Base-by-base conservation (phyloP, 2,113 vertebrate species). In the Corythornis madagascariensis region DNA sequence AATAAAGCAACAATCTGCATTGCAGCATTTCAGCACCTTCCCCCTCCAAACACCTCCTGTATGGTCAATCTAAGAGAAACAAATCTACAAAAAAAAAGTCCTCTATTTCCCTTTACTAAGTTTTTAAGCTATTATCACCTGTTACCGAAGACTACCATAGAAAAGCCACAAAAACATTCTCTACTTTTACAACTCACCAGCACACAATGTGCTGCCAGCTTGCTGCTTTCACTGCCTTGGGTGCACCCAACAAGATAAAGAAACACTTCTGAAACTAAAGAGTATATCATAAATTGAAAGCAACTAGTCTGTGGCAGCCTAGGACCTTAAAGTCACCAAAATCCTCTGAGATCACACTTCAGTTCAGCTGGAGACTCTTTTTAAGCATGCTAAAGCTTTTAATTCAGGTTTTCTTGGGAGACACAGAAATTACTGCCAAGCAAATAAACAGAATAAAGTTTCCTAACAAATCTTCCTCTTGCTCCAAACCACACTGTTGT, bases 91-190 rank as follows among this genome's bases (percentile, higher is more conserved):
- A 38, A 24, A 9, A 19, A 31, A 40, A 18, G 3, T 10, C 2
- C 6, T 29, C 7, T 18, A 33, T 0, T 0, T 16, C 20, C 17
- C 29, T 56, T 40, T 10, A 26, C 2, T 7, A 24, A 24, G 9
- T 48, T 40, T 69, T 63, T 10, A 35, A 35, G 3, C 20, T 50
- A 33, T 81, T 22, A 3, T 40, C 19, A 16, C 15, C 1, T 24
- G 5, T 24, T n/a, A 43, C 16, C 35, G 28, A 60, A 17, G 18
- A 60, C 3, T 13, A 9, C 16, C 29, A 19, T 0, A 53, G 6
- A 65, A 35, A 56, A 76, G n/a, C 8, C 71, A 59, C 50, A 53
- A 53, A 80, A 73, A 1, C 40, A 33, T 2, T 13, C 43, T 33
- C 31, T 14, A 2, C 18, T 82, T 67, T 15, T 25, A 43, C 40